Conservation (phyloP, 2,113 vertebrate species). For the Takifugu bimaculatus region DNA sequence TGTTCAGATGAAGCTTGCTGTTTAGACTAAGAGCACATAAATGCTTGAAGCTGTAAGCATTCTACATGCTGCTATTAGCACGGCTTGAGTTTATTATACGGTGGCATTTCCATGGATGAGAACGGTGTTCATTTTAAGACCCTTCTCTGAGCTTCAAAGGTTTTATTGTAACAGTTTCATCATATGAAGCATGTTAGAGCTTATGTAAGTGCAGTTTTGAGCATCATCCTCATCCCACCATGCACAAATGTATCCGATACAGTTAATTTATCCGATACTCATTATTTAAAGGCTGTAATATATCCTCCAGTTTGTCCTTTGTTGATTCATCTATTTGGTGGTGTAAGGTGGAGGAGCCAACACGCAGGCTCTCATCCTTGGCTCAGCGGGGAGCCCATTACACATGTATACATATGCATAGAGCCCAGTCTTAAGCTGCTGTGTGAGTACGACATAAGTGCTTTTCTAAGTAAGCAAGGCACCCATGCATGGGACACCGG, state of each 20-base stretch:
- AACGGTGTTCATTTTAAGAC: slow-evolving; percentile 5
- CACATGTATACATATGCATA: not conserved
- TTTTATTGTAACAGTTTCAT: slow-evolving; percentile 5
- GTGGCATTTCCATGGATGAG: not conserved
- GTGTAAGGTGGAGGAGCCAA: slow-evolving; percentile 6
- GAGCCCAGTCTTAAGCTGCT: slow-evolving; percentile 1
- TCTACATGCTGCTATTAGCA: too few relatives aligned
- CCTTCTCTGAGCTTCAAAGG: slow-evolving; percentile 23
- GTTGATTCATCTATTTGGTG: slow-evolving; percentile 15
- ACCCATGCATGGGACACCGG: slow-evolving; percentile 28
- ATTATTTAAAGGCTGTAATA: slow-evolving; percentile 19
- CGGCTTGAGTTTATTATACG: too few relatives aligned
- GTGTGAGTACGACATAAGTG: slow-evolving; percentile 30
- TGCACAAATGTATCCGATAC: slow-evolving; percentile 24
- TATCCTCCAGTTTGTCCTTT: slow-evolving; percentile 15
- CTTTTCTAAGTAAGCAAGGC: slow-evolving; percentile 35
- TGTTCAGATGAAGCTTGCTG: too few relatives aligned
- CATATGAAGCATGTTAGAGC: slow-evolving; percentile 9
- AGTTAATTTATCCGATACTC: slow-evolving; percentile 5
- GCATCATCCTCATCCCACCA: slow-evolving; percentile 12
- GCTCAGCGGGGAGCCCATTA: slow-evolving; percentile 32
- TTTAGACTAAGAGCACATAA: too few relatives aligned
- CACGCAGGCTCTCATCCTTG: slow-evolving; percentile 26
- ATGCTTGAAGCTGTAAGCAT: too few relatives aligned
- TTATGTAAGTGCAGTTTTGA: slow-evolving; percentile 20